These are phyloP conservation scores for Nebria brevicollis DNA, from an alignment of 2,888 invertebrate species.

Conservation along the genomic window DNA sequence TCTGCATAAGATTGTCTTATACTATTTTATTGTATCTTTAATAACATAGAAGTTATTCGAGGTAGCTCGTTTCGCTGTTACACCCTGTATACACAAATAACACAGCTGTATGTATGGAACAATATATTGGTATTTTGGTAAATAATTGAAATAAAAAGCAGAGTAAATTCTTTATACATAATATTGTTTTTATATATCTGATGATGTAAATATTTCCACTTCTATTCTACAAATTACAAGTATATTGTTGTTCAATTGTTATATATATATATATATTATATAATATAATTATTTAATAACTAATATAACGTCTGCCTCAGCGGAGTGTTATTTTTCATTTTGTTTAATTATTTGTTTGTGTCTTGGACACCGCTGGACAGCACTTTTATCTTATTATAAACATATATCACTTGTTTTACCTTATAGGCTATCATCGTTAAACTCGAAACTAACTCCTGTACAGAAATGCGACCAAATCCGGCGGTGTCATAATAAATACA, in stretches of 20 bases:
- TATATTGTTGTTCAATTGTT: slow-evolving; percentile 38
- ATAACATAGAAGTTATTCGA: no score
- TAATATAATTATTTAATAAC: slow-evolving; percentile 40
- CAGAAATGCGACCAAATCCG: slow-evolving; percentile 43
- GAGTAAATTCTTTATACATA: slow-evolving; percentile 40
- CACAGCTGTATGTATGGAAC: no score
- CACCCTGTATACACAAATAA: no score
- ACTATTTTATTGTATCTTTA: no score
- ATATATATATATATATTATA: slow-evolving; percentile 5
- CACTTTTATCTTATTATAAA: slow-evolving; percentile 44
- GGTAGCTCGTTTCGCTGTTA: no score
- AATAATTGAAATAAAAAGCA: slow-evolving; percentile 14
- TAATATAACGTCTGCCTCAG: slow-evolving; percentile 43
- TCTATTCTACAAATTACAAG: slow-evolving; percentile 44
- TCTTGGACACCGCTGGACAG: slow-evolving; percentile 46
- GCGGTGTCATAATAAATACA: slow-evolving; percentile 46
- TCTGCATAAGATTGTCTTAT: no score
- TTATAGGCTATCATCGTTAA: slow-evolving; percentile 44
- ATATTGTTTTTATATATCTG: slow-evolving; percentile 37
- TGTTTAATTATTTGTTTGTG: slow-evolving; percentile 19
- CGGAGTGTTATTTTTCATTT: slow-evolving; percentile 34
- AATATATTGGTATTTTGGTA: background rate
- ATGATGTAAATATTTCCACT: slow-evolving; percentile 45
- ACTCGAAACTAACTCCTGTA: slow-evolving; percentile 44
- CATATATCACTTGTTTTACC: slow-evolving; percentile 45